Evolutionary conservation across 2,797 vertebrate species (phyloP), one percentile per base, ranked within the genome.

Genomic region (Nyctibius grandis): DNA sequence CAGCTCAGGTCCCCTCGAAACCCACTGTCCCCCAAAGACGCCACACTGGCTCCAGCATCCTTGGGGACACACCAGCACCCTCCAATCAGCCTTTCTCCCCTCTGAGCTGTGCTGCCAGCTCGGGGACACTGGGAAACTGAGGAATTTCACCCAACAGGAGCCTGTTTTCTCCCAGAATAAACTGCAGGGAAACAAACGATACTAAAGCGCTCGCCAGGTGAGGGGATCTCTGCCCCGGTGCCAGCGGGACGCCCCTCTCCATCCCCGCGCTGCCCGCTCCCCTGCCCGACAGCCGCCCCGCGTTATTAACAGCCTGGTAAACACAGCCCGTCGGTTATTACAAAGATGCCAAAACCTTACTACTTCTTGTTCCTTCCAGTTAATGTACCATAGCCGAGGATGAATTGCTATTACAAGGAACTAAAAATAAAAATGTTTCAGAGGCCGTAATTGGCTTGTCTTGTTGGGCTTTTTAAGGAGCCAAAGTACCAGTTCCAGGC

Each of bases 401-500:
- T 98, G 96, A 97, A 98, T 96, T 96, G 67, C 98, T 98, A 98
- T 98, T 98, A 97, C 90, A 97, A 98, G 97, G 95, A 97, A 97
- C 97, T 97, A 97, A 97, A 98, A 97, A 98, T 97, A 97, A 97
- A 97, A 97, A 97, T 97, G 94, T 98, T 98, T 97, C 97, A 93
- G 95, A 96, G 84, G 89, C 93, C 65, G 21, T 98, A 97, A 98
- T 97, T 98, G 97, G 93, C 97, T 98, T 98, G 97, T 98, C 97
- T 98, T 97, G 96, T 97, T 97, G 97, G 96, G 97, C 95, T 97
- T 98, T 98, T 97, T 96, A 96, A 96, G 93, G 96, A 98, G 96
- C 94, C 95, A 95, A 96, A 98, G 97, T 97, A 97, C 95, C 94
- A 98, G 98, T 98, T 98, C 97, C 98, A 98, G 98, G 97, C 97